phyloP scores from a whole-genome alignment of 2,888 invertebrate genomes.

The Drosophila merina region DNA sequence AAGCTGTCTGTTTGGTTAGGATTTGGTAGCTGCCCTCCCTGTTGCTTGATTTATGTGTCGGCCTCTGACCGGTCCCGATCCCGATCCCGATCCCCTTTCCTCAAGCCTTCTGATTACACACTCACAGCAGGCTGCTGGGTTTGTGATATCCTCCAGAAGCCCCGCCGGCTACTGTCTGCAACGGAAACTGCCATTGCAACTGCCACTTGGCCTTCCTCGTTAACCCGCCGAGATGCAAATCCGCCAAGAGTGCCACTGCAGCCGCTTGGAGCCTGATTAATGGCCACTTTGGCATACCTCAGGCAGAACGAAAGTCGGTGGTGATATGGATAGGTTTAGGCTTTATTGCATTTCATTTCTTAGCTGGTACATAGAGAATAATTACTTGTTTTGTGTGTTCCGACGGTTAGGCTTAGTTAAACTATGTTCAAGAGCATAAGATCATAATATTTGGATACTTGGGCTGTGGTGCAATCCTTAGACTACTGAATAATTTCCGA shows the following conservation, averaged over 20 bases:
- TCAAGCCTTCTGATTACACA: not conserved
- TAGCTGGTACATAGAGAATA: constrained; percentile 57
- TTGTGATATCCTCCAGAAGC: constrained; percentile 1
- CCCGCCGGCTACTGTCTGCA: constrained; percentile 29
- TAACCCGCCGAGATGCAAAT: constrained; percentile 47
- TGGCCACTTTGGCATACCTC: constrained; percentile 39
- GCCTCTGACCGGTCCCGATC: constrained; percentile 36
- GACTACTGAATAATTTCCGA: constrained; percentile 32
- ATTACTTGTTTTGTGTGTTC: constrained; percentile 24
- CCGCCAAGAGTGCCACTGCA: constrained; percentile 41
- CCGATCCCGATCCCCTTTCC: constrained; percentile 8
- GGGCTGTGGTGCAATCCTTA: constrained; percentile 37
- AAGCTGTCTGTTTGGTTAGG: constrained; percentile 7
- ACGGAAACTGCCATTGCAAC: constrained; percentile 26
- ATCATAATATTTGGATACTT: constrained; percentile 31
- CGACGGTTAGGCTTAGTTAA: constrained; percentile 53
- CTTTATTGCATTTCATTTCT: constrained; percentile 70
- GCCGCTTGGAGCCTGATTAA: constrained; percentile 47
- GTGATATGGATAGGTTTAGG: constrained; percentile 57
- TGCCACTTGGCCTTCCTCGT: constrained; percentile 51
- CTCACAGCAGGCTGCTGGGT: constrained; percentile 5
- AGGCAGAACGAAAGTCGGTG: constrained; percentile 17
- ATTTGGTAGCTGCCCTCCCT: constrained; percentile 16
- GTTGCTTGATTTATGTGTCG: constrained; percentile 36
- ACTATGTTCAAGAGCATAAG: constrained; percentile 32